These are phyloP conservation scores for Caenorhabditis imperialis DNA, from an alignment of 2,888 invertebrate genomes.

Conservation along the genomic window DNA sequence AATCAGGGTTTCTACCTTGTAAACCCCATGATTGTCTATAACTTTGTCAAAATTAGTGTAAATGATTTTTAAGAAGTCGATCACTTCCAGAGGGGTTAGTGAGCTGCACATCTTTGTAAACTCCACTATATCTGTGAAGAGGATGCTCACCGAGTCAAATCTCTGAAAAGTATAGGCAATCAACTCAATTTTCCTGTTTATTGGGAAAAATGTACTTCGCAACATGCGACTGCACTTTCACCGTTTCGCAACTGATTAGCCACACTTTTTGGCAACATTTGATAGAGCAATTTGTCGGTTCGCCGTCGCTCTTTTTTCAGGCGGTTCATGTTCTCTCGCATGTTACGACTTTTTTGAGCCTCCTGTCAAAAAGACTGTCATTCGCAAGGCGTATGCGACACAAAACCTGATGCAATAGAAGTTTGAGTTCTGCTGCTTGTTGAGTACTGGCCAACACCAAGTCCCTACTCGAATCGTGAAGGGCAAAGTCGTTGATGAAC, in stretches of 20 bases:
- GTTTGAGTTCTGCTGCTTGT: constrained; percentile 94
- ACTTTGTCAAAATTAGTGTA: constrained; percentile 86
- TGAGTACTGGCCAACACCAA: constrained; percentile 96
- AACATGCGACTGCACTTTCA: constrained; percentile 95
- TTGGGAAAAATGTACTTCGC: constrained; percentile 85
- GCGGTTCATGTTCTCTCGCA: constrained; percentile 95
- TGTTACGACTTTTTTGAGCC: constrained; percentile 93
- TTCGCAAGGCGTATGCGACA: not conserved
- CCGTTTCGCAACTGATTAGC: constrained; percentile 93
- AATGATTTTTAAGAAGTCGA: constrained; percentile 82
- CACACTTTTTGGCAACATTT: constrained; percentile 98
- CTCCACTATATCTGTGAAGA: constrained; percentile 97
- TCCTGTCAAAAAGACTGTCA: constrained; percentile 83
- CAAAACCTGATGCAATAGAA: constrained; percentile 86
- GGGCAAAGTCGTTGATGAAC: constrained; percentile 97
- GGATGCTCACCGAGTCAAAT: constrained; percentile 94
- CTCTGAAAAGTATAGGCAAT: constrained; percentile 83
- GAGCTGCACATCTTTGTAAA: constrained; percentile 97
- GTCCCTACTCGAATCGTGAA: constrained; percentile 98
- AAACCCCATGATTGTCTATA: constrained; percentile 92
- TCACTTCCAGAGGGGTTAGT: constrained; percentile 94
- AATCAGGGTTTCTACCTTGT: too few relatives aligned
- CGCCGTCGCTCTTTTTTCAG: constrained; percentile 95
- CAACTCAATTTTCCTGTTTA: not conserved
- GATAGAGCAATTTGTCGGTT: constrained; percentile 94